These are phyloP conservation scores for Tiaroga cobitis DNA, from an alignment of 2,797 vertebrate genomes.

Conservation along the genomic window DNA sequence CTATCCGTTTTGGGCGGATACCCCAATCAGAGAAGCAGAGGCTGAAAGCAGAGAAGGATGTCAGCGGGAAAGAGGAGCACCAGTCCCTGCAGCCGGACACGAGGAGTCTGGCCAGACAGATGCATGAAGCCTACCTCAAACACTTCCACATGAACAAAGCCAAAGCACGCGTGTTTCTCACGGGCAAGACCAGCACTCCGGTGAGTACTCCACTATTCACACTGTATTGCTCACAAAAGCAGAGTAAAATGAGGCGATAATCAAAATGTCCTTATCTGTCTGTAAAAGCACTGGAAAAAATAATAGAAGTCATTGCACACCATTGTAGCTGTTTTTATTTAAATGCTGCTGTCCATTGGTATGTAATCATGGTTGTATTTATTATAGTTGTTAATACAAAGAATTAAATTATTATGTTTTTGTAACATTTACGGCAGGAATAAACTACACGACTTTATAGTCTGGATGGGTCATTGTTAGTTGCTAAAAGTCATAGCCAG, in stretches of 20 bases:
- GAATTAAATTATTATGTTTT: neutral
- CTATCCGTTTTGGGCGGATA: slow-evolving; percentile 95
- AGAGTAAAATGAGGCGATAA: neutral
- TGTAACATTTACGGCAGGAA: neutral
- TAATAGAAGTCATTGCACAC: neutral
- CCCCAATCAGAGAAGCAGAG: slow-evolving; percentile 94
- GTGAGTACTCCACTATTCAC: slow-evolving; percentile 73
- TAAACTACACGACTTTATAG: neutral
- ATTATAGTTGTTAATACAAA: neutral
- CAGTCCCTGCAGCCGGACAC: slow-evolving; percentile 82
- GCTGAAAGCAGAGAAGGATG: slow-evolving; percentile 87
- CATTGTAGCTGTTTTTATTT: neutral
- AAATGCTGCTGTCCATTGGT: neutral
- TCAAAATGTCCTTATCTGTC: neutral
- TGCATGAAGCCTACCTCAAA: slow-evolving; percentile 93
- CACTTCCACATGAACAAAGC: slow-evolving; percentile 97
- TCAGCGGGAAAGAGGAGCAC: slow-evolving; percentile 78
- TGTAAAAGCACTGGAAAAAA: neutral
- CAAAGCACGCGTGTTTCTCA: slow-evolving; percentile 91
- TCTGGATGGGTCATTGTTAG: neutral
- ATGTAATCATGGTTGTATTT: neutral
- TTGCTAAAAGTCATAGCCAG: neutral
- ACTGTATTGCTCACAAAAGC: neutral
- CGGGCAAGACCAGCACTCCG: slow-evolving; percentile 87
- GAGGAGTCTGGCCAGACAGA: slow-evolving; percentile 85